A percentile compares a stretch with the other conserved stretches of the same genome.
phyloP scores from a whole-genome alignment of 1,140 invertebrate species.

The Drosophila saltans region DNA sequence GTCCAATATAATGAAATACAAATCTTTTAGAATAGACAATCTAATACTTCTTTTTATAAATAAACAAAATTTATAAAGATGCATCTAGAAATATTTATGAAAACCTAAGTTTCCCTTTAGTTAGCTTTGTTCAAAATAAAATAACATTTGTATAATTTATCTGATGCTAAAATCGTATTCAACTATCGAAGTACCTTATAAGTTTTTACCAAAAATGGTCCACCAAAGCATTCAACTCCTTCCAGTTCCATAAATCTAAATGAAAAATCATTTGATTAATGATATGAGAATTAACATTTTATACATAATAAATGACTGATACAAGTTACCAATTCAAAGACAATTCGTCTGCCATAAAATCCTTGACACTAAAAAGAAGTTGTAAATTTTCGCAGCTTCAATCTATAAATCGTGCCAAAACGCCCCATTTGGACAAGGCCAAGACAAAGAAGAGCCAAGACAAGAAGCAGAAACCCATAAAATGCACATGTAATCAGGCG shows the following conservation, averaged over 20 bases:
- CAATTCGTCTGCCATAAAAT: background rate
- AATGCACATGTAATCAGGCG: slow-evolving; percentile 49
- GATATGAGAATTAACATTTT: background rate
- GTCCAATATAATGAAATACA: too few relatives aligned
- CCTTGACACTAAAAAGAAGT: slow-evolving; percentile 53
- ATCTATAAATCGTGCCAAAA: slow-evolving; percentile 36
- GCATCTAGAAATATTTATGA: too few relatives aligned
- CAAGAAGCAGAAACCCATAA: slow-evolving; percentile 38
- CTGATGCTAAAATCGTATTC: too few relatives aligned
- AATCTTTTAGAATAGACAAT: too few relatives aligned
- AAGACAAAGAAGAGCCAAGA: slow-evolving; percentile 15
- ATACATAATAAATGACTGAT: slow-evolving; percentile 30
- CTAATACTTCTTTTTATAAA: too few relatives aligned
- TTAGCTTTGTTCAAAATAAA: too few relatives aligned
- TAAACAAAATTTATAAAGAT: too few relatives aligned
- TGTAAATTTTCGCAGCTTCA: slow-evolving; percentile 29
- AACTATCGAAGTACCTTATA: background rate
- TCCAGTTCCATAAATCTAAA: background rate
- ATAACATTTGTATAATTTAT: too few relatives aligned
- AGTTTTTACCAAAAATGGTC: background rate
- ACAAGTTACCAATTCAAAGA: slow-evolving; percentile 6
- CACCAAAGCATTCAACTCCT: background rate
- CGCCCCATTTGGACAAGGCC: slow-evolving; percentile 46
- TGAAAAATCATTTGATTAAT: background rate
- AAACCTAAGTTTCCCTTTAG: too few relatives aligned